Evolutionary conservation across 1,140 invertebrate genomes (phyloP), one percentile per base, ranked within the genome.

Genomic region (Cecropterus lyciades): DNA sequence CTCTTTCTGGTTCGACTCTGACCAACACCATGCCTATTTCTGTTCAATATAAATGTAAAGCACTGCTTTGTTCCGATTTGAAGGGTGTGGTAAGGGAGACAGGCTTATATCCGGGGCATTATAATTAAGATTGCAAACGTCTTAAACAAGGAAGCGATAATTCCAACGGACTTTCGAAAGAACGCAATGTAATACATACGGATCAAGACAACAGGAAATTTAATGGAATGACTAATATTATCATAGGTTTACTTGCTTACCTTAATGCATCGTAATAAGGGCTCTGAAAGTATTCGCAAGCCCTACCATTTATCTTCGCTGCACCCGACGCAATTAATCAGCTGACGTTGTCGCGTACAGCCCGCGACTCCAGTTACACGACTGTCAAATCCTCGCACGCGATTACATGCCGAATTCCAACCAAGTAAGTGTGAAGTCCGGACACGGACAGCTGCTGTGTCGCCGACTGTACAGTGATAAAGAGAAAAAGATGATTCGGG

Each of bases 291-390:
- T 70, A 76, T 75, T 72, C 67, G 70, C 70, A 68, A 76, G 68
- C 69, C 20, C 20, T 53, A 76, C 78, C 80, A 87, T 90, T 87
- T 90, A 88, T 90, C 87, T 88, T 86, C 66, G 67, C 75, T 77
- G 76, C 82, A 80, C 79, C 74, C 72, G 75, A 79, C 77, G 84
- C 84, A 89, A 91, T 91, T 91, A 89, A 91, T 91, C 88, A 91
- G 84, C 70, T 63, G 74, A 73, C 84, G 84, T 85, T 91, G 88
- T 89, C 86, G 86, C 80, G 82, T 87, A 78, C 75, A 78, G 69
- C 74, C 75, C 67, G 64, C 75, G 72, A 69, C 78, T 76, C 70
- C 65, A 67, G 80, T 77, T 79, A 73, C 71, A 75, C 72, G 60
- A 63, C 57, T 71, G 67, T 75, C 70, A 73, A 69, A 75, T 69